These are phyloP conservation scores for Drosophila persimilis DNA, from an alignment of 1,140 invertebrate species.

Conservation along the genomic window DNA sequence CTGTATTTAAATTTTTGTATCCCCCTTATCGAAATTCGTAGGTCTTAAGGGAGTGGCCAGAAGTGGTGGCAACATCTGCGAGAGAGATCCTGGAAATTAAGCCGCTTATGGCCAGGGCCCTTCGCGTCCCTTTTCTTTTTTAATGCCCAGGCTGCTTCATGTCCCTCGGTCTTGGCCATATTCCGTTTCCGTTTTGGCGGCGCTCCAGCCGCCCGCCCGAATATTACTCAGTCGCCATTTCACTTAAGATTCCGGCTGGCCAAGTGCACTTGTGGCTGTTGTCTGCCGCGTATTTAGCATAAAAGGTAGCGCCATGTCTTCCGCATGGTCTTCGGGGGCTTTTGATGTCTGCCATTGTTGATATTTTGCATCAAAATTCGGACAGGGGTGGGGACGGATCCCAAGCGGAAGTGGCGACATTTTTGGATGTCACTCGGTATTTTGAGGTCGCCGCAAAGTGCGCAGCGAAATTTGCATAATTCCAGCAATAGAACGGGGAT, in stretches of 20 bases:
- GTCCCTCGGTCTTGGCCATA: neutral
- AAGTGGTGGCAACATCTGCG: too few species aligned
- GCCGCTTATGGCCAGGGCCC: constrained; percentile 64
- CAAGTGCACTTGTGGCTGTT: constrained; percentile 74
- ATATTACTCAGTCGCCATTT: constrained; percentile 71
- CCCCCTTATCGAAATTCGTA: constrained; percentile 39
- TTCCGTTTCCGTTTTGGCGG: constrained; percentile 14
- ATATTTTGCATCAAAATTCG: constrained; percentile 76
- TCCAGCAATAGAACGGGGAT: constrained; percentile 26
- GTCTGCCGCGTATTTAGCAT: constrained; percentile 67
- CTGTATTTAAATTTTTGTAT: constrained; percentile 51
- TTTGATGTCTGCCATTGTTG: constrained; percentile 54
- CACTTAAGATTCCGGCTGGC: constrained; percentile 71
- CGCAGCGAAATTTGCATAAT: constrained; percentile 77
- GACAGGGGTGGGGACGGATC: constrained; percentile 28
- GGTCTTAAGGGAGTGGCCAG: constrained; percentile 3
- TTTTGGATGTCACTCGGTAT: constrained; percentile 50
- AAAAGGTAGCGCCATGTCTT: constrained; percentile 64
- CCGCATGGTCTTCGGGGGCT: constrained; percentile 18
- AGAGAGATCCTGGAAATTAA: constrained; percentile 53
- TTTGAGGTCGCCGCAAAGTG: constrained; percentile 71
- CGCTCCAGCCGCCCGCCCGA: constrained; percentile 28
- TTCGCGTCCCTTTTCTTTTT: constrained; percentile 59
- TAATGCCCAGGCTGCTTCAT: constrained; percentile 45
- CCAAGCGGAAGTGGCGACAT: constrained; percentile 57